Percentiles rank a stretch among this genome's conserved stretches.
phyloP scores from a whole-genome alignment of 2,888 invertebrate genomes.

The Leptodirus hochenwartii region DNA sequence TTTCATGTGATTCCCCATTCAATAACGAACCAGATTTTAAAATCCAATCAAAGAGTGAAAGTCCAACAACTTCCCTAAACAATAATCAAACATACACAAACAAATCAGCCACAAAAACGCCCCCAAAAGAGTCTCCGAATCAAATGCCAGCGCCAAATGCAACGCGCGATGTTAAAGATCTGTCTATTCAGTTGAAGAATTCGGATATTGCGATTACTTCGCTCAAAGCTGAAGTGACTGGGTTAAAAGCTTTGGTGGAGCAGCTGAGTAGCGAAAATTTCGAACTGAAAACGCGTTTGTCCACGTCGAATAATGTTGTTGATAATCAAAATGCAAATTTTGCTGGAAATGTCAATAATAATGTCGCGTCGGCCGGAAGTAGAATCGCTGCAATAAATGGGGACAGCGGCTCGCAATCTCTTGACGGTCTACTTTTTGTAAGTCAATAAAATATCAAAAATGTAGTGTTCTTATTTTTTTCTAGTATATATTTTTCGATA shows the following conservation, averaged over 20 bases:
- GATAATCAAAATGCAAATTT: constrained; percentile 9
- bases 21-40: no score
- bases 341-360: constrained; percentile 5
- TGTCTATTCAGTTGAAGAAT: constrained; percentile 40
- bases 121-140: no score
- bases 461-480: not conserved
- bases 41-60: no score
- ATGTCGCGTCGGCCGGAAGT: constrained; percentile 7
- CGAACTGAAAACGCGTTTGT: constrained; percentile 42
- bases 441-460: constrained; percentile 10
- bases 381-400: constrained; percentile 11
- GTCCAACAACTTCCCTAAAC: no score
- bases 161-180: no score
- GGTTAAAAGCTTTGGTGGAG: constrained; percentile 49
- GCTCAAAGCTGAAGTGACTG: constrained; percentile 40
- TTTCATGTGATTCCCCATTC: no score
- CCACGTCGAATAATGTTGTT: constrained; percentile 15
- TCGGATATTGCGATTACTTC: constrained; percentile 47
- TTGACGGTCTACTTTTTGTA: constrained; percentile 23
- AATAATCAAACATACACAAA: no score
- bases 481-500: no score
- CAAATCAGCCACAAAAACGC: no score
- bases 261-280: constrained; percentile 65
- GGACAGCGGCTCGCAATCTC: constrained; percentile 20
- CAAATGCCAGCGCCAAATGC: no score